Evolutionary conservation across 2,113 vertebrate genomes (phyloP), one percentile per base, ranked within the genome.

Genomic region (Atrichornis clamosus): DNA sequence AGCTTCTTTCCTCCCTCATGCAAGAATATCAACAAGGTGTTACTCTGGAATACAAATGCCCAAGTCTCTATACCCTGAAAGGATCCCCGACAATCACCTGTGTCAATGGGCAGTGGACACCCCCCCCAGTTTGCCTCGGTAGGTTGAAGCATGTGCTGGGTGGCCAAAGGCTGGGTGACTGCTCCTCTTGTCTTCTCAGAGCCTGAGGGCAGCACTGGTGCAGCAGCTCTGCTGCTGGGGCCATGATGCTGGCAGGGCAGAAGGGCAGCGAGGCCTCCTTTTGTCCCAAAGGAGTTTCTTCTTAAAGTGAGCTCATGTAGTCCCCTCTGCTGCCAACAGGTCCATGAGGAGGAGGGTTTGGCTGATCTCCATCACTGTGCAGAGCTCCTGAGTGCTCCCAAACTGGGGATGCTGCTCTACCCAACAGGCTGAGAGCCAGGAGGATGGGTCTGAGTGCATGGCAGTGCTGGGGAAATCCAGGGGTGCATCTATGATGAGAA

Each of bases 1-100:
- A 94, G 0, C 23, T 95, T 42, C 52, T 93, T 63, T 60, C 49
- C 14, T 95, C 84, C 15, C 2, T 26, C 3, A 0, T 1, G 30
- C 7, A 16, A 46, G 84, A 96, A 46, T 96, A 96, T 47, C 5
- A 5, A 8, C 16, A 39, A 28, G 92, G 90, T 18, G 3, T 21
- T 33, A 52, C 4, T n/a, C 10, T 97, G 92, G 17, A 82, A 27
- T 97, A 97, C 79, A 90, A 85, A n/a, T 97, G 96, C 35, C 81
- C 87, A 0, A 2, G 3, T n/a, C 13, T 91, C 5, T 96, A 97
- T 0, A 1, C 7, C 30, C 24, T 97, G 78, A 2, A 96, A 78
- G 96, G 96, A 79, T 39, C 87, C 55, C 3, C 1, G 0, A 10
- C 4, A 21, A 91, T 96, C 46, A 87, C 7, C 9, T 96, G 96